Evolutionary conservation across 2,888 invertebrate species (phyloP), one percentile per base, ranked within the genome.

Genomic region (Polylopha cassiicola): DNA sequence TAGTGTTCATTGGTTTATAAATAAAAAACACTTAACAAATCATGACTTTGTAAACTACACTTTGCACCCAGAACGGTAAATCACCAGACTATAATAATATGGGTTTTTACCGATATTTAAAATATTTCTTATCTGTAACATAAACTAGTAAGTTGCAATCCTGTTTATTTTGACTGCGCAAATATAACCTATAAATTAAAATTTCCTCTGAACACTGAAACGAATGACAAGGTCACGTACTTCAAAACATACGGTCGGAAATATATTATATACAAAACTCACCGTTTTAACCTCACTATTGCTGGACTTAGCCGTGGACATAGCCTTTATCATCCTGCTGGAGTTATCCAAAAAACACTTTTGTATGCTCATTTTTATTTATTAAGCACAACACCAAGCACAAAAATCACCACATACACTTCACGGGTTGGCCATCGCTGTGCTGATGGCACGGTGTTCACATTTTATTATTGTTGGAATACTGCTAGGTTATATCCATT

Each of bases 401-500:
- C 68, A 58, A 58, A 65, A 58, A 74, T 73, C 79, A 81, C 82
- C 81, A 81, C 50, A 65, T 73, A 50, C 48, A 43, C 32, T 50
- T 48, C 50, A n/a, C n/a, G n/a, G n/a, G n/a, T n/a, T n/a, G n/a
- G n/a, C n/a, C n/a, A n/a, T n/a, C n/a, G n/a, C n/a, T n/a, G n/a
- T 53, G 47, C 46, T 48, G 61, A 66, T 64, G 58, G 60, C 70
- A 66, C 67, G 65, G 45, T 55, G 55, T 69, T n/a, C n/a, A n/a
- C n/a, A n/a, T n/a, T n/a, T n/a, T n/a, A n/a, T n/a, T n/a, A n/a
- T n/a, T n/a, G n/a, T n/a, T n/a, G n/a, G n/a, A n/a, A n/a, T n/a
- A n/a, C n/a, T n/a, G 66, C 84, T 85, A 85, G 82, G 85, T 85
- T 85, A 84, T 84, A 85, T 84, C 85, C 85, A 85, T 84, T 79